These are phyloP conservation scores for Oikopleura albicans DNA, from an alignment of 23 tunicate species.

Conservation along the genomic window DNA sequence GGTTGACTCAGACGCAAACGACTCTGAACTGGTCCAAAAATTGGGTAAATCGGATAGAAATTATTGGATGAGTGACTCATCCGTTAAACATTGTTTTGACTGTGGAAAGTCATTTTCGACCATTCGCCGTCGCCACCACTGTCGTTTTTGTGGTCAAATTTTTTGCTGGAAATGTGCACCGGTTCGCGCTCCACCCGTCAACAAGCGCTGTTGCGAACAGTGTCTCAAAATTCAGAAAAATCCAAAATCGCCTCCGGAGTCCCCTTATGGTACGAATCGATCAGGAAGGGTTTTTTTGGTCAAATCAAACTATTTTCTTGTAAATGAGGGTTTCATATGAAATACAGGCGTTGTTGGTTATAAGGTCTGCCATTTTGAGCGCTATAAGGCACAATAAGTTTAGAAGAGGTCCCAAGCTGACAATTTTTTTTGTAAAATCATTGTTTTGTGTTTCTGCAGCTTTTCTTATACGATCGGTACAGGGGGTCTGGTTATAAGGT, in stretches of 20 bases:
- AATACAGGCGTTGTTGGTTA: too few relatives aligned
- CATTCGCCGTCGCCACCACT: slow-evolving; percentile 75
- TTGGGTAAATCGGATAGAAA: background rate
- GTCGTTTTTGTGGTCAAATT: slow-evolving; percentile 88
- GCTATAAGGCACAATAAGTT: too few relatives aligned
- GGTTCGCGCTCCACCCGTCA: background rate
- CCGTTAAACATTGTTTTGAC: slow-evolving; percentile 76
- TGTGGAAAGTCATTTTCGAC: slow-evolving; percentile 75
- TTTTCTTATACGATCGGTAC: too few relatives aligned
- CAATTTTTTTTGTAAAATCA: too few relatives aligned
- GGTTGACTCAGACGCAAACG: background rate
- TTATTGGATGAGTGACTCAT: slow-evolving; percentile 86
- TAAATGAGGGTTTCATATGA: too few relatives aligned
- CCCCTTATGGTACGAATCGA: too few relatives aligned
- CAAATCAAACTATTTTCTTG: too few relatives aligned
- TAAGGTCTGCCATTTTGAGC: too few relatives aligned
- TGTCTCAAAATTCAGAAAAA: background rate
- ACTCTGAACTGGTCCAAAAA: background rate
- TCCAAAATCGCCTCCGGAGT: background rate
- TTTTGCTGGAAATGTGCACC: slow-evolving; percentile 64
- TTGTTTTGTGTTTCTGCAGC: too few relatives aligned
- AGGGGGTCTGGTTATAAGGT: too few relatives aligned
- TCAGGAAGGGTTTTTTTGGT: too few relatives aligned
- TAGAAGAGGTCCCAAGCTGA: too few relatives aligned
- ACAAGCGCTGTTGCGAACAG: background rate